Percentiles rank a stretch among this genome's conserved stretches.
Evolutionary conservation across 2,113 vertebrate genomes (phyloP).

Genomic region (Elgaria multicarinata): DNA sequence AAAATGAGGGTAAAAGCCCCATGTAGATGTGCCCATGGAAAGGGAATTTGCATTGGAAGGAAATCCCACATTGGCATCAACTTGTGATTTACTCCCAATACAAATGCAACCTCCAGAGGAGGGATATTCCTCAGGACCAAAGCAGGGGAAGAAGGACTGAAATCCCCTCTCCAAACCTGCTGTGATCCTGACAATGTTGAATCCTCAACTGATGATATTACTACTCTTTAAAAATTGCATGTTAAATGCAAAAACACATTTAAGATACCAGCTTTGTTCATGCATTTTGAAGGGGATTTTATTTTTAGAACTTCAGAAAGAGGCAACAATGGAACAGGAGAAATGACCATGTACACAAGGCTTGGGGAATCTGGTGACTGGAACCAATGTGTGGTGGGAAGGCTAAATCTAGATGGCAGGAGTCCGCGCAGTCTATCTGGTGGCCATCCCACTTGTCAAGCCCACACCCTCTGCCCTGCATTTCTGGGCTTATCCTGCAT

Average conservation of each 20-base stretch:
- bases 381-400: background rate
- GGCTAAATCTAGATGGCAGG: too few species aligned
- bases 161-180: background rate
- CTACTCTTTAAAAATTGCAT: background rate
- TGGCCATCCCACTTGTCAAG: too few species aligned
- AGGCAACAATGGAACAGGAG: background rate
- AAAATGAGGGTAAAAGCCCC: too few species aligned
- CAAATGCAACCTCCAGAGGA: background rate
- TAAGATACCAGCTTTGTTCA: background rate
- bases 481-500: too few species aligned
- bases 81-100: background rate
- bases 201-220: background rate
- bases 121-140: background rate
- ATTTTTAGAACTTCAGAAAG: background rate
- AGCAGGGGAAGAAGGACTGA: background rate
- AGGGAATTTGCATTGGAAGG: background rate
- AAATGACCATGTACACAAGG: background rate
- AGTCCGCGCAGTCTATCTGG: too few species aligned
- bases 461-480: too few species aligned
- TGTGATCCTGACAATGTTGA: background rate
- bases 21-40: too few species aligned
- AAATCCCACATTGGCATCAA: background rate
- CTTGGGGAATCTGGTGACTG: background rate
- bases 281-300: background rate
- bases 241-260: background rate